A percentile compares a stretch with the other conserved stretches of the same genome.
Conservation (phyloP, 1,140 invertebrate species). For the Drosophila elegans region DNA sequence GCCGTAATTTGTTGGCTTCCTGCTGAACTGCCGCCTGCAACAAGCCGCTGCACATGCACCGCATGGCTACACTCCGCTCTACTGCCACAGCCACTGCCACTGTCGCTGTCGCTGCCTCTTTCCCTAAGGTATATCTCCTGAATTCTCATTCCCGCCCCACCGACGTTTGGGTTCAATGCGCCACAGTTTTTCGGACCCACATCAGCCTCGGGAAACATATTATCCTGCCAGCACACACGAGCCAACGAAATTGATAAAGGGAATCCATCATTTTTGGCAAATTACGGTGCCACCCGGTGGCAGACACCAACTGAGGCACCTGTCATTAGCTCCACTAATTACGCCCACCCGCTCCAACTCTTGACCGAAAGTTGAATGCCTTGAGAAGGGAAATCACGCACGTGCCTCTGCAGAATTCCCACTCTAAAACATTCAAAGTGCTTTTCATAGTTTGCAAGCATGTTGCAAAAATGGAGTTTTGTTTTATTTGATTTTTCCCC, state of each 20-base stretch:
- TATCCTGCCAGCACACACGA: constrained; percentile 24
- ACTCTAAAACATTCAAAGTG: constrained; percentile 6
- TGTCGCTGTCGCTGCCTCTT: constrained; percentile 1
- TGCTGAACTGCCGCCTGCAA: constrained; percentile 61
- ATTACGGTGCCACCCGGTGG: constrained; percentile 70
- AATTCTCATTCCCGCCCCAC: not conserved
- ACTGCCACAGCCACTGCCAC: constrained; percentile 9
- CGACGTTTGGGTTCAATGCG: constrained; percentile 73
- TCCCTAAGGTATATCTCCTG: no score
- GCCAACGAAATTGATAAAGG: constrained; percentile 60
- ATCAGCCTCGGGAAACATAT: constrained; percentile 11
- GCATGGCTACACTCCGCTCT: constrained; percentile 58
- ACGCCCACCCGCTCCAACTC: constrained; percentile 43
- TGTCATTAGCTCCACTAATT: constrained; percentile 52
- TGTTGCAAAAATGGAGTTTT: constrained; percentile 51
- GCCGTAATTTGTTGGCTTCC: constrained; percentile 74
- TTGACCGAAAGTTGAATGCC: constrained; percentile 58
- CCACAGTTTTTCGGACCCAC: constrained; percentile 33
- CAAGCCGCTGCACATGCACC: constrained; percentile 80
- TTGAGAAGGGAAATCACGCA: constrained; percentile 44
- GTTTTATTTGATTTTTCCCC: constrained; percentile 41
- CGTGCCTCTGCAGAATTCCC: constrained; percentile 51
- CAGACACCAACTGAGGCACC: constrained; percentile 47
- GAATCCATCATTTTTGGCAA: constrained; percentile 65
- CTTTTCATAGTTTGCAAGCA: constrained; percentile 1